Conservation (phyloP, 2,797 vertebrate genomes). For the Dendrocincla tyrannina region DNA sequence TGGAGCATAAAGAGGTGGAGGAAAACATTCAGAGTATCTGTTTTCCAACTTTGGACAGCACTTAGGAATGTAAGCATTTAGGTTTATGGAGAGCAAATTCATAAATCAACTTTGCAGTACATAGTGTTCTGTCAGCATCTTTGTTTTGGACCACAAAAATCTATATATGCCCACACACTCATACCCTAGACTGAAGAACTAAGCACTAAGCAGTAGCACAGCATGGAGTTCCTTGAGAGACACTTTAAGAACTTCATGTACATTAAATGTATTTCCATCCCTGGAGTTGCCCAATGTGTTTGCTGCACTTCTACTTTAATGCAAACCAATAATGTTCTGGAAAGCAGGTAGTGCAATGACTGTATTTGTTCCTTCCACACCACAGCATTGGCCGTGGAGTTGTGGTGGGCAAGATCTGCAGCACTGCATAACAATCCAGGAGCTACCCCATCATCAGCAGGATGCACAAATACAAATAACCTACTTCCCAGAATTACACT, state of each 20-base stretch:
- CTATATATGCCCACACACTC: background rate
- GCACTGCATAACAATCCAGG: background rate
- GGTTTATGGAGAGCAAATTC: background rate
- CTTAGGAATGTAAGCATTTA: background rate
- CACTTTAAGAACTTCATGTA: background rate
- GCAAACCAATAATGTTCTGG: background rate
- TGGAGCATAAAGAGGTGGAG: background rate
- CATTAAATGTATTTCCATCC: background rate
- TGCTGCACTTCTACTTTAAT: background rate
- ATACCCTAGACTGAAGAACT: background rate
- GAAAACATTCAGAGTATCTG: background rate
- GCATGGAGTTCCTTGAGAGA: background rate
- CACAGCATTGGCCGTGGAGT: background rate
- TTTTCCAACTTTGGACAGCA: background rate
- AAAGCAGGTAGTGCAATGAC: background rate
- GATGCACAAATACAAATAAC: background rate
- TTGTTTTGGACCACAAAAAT: background rate
- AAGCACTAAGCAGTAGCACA: background rate
- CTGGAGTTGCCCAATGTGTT: background rate
- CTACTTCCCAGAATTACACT: background rate
- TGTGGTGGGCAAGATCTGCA: background rate
- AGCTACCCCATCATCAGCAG: background rate
- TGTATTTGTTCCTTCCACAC: background rate
- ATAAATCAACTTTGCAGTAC: background rate
- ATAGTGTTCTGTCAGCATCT: background rate